Conservation (phyloP, 2,797 vertebrate genomes). For the Sciaenops ocellatus region DNA sequence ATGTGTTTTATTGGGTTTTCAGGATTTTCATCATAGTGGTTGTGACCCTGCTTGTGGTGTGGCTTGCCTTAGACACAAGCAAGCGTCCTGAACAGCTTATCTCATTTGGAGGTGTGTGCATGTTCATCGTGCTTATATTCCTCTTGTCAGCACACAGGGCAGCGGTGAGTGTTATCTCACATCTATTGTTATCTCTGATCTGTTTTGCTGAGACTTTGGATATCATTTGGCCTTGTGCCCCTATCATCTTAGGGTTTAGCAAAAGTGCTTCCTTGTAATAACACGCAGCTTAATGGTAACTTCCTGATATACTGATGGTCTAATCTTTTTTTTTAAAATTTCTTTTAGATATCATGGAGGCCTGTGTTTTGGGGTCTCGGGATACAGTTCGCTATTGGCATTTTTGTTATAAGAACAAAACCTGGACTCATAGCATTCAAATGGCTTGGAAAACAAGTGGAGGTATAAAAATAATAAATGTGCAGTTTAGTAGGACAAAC, state of each 20-base stretch:
- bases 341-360: slow-evolving; percentile 90
- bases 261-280: slow-evolving; percentile 52
- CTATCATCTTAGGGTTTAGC: slow-evolving; percentile 42
- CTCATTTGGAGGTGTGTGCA: slow-evolving; percentile 91
- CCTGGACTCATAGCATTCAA: slow-evolving; percentile 89
- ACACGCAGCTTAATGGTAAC: slow-evolving; percentile 11
- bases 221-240: slow-evolving; percentile 57
- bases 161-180: slow-evolving; percentile 83
- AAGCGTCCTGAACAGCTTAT: slow-evolving; percentile 90
- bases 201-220: slow-evolving; percentile 66
- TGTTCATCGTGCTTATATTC: slow-evolving; percentile 88
- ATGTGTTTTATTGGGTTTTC: slow-evolving; percentile 40
- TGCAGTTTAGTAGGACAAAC: not conserved
- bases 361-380: slow-evolving; percentile 93
- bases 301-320: slow-evolving; percentile 1
- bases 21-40: slow-evolving; percentile 87
- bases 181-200: slow-evolving; percentile 59
- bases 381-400: slow-evolving; percentile 90
- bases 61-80: slow-evolving; percentile 90
- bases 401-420: slow-evolving; percentile 93
- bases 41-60: slow-evolving; percentile 85
- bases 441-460: slow-evolving; percentile 94
- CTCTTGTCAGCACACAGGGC: slow-evolving; percentile 89
- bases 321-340: not conserved
- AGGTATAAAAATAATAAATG: slow-evolving; percentile 83